Evolutionary conservation across 2,797 vertebrate species (phyloP), one percentile per base, ranked within the genome.

Genomic region (Nyctalus aviator): DNA sequence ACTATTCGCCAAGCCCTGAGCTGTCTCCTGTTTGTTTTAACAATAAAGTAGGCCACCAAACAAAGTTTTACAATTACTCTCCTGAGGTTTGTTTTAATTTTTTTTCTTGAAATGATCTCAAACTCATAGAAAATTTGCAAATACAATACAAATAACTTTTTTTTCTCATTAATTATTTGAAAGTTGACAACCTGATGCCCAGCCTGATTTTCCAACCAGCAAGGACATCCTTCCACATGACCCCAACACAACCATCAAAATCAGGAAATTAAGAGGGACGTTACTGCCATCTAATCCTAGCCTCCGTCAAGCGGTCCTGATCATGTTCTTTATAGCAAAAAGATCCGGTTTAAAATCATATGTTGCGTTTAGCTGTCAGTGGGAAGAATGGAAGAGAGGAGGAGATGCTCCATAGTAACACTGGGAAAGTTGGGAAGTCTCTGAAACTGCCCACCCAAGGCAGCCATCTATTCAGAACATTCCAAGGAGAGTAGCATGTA

Each of bases 31-130:
- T 84, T 30, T 82, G 53, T 88, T 84, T 76, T 73, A 81, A 78
- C 93, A 82, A 81, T 92, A 90, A 92, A 92, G 44, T 84, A 86
- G 59, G 50, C 10, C 10, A 35, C 35, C 64, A 77, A 87, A 59
- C 57, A 71, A 89, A 81, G 12, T 81, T 75, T 91, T 41, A 72
- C 17, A 66, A 17, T 76, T 77, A 25, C 84, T 37, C 25, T 75
- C 10, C 46, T 88, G 6, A 68, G 35, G 53, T 68, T 96, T 91
- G 37, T 35, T 89, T 91, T 75, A 25, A 76, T 82, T 25, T 13
- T 27, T 41, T 90, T 55, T 23, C 66, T 59, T 73, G 18, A 85
- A 77, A 73, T 18, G 53, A 59, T 86, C 50, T 91, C 32, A 88
- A 59, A 73, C 20, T 77, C 71, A 77, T 25, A 81, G 68, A 79